phyloP scores from a whole-genome alignment of 2,888 invertebrate species.

The Melikaiella ostensackeni region DNA sequence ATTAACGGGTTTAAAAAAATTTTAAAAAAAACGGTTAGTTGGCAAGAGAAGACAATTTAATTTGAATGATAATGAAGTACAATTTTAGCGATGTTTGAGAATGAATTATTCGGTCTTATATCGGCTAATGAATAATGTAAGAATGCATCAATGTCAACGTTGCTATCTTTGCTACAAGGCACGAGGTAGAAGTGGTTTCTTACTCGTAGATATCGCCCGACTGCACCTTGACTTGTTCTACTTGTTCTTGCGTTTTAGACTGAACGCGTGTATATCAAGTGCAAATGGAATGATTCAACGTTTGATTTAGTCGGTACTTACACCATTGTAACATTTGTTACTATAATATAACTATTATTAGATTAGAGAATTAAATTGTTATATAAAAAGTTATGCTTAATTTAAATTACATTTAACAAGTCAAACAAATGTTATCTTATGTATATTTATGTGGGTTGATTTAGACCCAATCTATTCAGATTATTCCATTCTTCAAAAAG shows the following conservation, averaged over 20 bases:
- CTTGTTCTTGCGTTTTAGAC: constrained; percentile 31
- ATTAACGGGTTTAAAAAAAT: neutral
- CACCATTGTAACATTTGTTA: neutral
- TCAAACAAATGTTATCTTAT: neutral
- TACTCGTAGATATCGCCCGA: constrained; percentile 36
- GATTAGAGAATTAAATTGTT: neutral
- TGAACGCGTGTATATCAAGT: constrained; percentile 15
- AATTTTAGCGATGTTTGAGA: constrained; percentile 26
- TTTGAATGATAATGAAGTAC: constrained; percentile 9
- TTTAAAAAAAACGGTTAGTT: neutral
- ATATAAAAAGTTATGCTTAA: neutral
- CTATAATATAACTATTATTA: neutral
- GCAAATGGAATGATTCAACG: constrained; percentile 22
- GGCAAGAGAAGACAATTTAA: neutral
- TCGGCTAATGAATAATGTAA: constrained; percentile 34
- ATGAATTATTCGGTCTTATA: constrained; percentile 35
- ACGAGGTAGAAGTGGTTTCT: constrained; percentile 35
- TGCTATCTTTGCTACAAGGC: constrained; percentile 36
- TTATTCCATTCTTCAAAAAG: too few relatives aligned
- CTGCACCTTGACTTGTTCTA: constrained; percentile 39
- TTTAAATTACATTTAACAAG: neutral
- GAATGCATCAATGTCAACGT: constrained; percentile 29
- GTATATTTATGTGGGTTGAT: too few relatives aligned
- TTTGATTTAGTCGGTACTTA: constrained; percentile 20
- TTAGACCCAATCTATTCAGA: too few relatives aligned